Evolutionary conservation across 2,797 vertebrate genomes (phyloP).

Genomic region (Sitta carolinensis): DNA sequence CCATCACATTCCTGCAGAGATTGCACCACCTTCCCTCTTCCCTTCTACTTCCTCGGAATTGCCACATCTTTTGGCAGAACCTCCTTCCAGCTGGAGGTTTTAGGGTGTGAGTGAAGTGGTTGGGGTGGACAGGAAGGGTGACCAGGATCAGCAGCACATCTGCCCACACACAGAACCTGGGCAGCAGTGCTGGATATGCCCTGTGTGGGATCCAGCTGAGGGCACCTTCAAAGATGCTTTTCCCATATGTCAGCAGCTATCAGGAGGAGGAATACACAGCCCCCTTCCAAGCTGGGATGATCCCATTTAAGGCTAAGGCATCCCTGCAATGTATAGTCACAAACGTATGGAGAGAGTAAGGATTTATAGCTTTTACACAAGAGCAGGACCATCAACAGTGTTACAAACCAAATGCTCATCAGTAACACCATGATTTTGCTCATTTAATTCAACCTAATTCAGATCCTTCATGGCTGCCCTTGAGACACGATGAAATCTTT

Average conservation of each 20-base stretch:
- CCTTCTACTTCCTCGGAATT: neutral
- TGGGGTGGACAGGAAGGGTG: neutral
- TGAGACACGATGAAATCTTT: neutral
- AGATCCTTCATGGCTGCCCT: neutral
- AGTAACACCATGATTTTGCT: neutral
- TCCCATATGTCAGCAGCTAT: neutral
- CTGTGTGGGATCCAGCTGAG: neutral
- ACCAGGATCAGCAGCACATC: neutral
- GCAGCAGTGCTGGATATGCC: neutral
- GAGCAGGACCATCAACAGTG: neutral
- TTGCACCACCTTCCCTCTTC: neutral
- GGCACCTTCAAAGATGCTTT: neutral
- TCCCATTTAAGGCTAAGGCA: neutral
- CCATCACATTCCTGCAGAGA: neutral
- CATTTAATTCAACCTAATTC: neutral
- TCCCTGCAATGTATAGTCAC: neutral
- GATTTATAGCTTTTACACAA: neutral
- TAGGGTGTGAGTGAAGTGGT: neutral
- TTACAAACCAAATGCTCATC: neutral
- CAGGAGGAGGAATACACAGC: neutral
- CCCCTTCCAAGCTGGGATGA: neutral
- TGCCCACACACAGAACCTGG: neutral
- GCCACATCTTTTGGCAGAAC: neutral
- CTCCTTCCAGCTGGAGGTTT: neutral
- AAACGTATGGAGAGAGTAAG: fast-evolving